Conservation (phyloP, 2,888 invertebrate genomes). For the Operophtera brumata region DNA sequence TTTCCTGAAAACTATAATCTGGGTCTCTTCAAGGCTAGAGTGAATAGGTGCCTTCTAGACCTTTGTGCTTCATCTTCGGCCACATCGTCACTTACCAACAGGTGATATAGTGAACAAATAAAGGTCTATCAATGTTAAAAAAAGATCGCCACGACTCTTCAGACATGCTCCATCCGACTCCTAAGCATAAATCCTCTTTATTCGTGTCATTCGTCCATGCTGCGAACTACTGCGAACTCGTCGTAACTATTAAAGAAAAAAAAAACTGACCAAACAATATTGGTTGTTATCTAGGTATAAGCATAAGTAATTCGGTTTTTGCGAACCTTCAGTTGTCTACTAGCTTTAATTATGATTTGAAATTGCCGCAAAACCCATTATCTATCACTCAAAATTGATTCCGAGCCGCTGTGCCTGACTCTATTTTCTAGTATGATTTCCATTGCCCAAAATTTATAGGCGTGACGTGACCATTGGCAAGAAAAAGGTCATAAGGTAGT, state of each 20-base stretch:
- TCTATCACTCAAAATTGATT: neutral
- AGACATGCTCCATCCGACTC: no score
- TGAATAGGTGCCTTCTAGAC: no score
- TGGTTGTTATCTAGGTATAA: neutral
- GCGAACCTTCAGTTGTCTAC: neutral
- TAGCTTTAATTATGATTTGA: neutral
- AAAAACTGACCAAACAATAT: neutral
- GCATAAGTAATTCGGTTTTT: slow-evolving; percentile 1
- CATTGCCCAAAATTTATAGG: slow-evolving; percentile 39
- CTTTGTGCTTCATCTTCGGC: no score
- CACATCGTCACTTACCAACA: no score
- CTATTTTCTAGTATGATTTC: slow-evolving; percentile 6
- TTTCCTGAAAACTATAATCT: no score
- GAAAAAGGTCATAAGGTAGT: slow-evolving; percentile 54
- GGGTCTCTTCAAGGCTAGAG: no score
- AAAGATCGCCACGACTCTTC: no score
- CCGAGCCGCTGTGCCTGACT: slow-evolving; percentile 3
- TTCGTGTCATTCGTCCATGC: neutral
- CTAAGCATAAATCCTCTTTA: no score
- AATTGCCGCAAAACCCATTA: slow-evolving; percentile 1
- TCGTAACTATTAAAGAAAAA: neutral
- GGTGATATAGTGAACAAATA: no score
- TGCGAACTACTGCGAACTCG: no score
- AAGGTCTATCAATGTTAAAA: no score
- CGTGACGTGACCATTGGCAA: slow-evolving; percentile 40